Evolutionary conservation across 2,797 vertebrate species (phyloP), one percentile per base, ranked within the genome.

Genomic region (Chaetodon trifasciatus): DNA sequence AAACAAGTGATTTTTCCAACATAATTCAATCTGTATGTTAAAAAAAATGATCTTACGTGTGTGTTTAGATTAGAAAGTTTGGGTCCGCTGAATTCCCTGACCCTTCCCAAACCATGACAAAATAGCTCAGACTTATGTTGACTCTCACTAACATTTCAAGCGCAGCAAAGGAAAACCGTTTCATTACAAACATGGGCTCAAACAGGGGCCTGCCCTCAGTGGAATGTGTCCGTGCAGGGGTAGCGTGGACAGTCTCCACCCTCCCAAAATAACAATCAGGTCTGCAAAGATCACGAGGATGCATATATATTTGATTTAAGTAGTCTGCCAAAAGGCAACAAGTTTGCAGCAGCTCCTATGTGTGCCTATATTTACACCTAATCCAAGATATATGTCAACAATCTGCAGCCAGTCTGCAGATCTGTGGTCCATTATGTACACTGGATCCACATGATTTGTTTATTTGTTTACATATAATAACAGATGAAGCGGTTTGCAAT

Each of bases 401-500:
- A 60, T 60, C 50, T 46, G 61, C 15, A 32, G 61, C 44, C 15
- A 32, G 19, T 11, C 50, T 32, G 10, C 17, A 65, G 4, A 35
- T 17, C 24, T 50, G 39, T 24, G n/a, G 12, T 46, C 10, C 17
- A 40, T 56, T 50, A 50, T 9, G 24, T 37, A 23, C 15, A 72
- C 3, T 17, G 3, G 5, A 81, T 66, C 19, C 13, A 56, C 23
- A 58, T 62, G 53, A 4, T 55, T 69, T 67, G 47, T 74, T 68
- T 58, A 47, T 42, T 39, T 72, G 37, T 42, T n/a, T 53, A 5
- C 62, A 12, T 57, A 32, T 17, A 55, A 53, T 40, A 63, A 61
- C 56, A 76, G 47, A 68, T 65, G 50, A 73, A 58, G 55, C 62
- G 28, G 24, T 60, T 37, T 64, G 24, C 53, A 46, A 58, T 4